Percentiles rank a stretch among this genome's conserved stretches.
Conservation (phyloP, 2,797 vertebrate genomes). For the Melanogrammus aeglefinus region DNA sequence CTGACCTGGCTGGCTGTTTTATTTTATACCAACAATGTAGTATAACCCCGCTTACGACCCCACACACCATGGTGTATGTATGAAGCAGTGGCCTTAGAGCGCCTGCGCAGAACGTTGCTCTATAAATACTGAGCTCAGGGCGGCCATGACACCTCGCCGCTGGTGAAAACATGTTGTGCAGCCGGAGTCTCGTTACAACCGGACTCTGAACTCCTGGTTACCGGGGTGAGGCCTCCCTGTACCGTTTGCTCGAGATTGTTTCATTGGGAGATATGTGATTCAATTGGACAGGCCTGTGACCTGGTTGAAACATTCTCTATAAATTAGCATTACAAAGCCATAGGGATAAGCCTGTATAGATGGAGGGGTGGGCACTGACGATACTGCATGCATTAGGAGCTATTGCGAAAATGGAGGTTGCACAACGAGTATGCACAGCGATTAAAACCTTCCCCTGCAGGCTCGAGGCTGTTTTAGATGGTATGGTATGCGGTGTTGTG, state of each 20-base stretch:
- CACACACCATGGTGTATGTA: too few species aligned
- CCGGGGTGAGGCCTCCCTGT: neutral
- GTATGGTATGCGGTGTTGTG: too few species aligned
- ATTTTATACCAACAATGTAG: neutral
- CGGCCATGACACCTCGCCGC: neutral
- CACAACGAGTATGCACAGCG: too few species aligned
- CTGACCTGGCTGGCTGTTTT: neutral
- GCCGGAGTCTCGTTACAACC: too few species aligned
- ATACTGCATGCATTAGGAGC: too few species aligned
- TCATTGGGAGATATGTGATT: neutral
- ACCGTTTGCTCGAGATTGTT: neutral
- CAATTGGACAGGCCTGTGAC: too few species aligned
- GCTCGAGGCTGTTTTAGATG: too few species aligned
- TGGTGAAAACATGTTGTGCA: constrained; percentile 58
- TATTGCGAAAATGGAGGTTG: too few species aligned
- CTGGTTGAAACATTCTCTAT: neutral
- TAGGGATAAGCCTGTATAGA: neutral
- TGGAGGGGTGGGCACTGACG: too few species aligned
- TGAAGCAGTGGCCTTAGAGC: neutral
- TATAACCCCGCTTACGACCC: too few species aligned
- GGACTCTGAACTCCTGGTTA: neutral
- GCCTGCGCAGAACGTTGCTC: constrained; percentile 33
- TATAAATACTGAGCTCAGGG: constrained; percentile 45
- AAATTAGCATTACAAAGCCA: neutral
- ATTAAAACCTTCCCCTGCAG: too few species aligned